Evolutionary conservation across 2,797 vertebrate genomes (phyloP).

Genomic region (Macropodus opercularis): DNA sequence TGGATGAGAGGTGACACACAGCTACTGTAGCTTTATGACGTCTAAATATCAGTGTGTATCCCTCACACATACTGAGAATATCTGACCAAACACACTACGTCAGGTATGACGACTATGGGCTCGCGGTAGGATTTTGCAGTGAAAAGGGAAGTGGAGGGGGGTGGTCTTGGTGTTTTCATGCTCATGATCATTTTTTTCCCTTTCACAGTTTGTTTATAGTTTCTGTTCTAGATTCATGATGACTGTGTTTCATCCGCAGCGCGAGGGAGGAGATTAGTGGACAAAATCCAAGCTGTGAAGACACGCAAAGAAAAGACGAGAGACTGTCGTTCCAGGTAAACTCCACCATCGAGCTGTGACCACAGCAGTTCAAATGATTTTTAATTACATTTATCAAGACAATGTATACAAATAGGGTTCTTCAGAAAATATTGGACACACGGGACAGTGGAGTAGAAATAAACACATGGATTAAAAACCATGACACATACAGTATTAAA

Average conservation of each 20-base stretch:
- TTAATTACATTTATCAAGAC: not conserved
- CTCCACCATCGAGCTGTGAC: not conserved
- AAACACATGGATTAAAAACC: slow-evolving; percentile 11
- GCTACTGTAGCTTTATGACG: no score
- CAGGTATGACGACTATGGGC: no score
- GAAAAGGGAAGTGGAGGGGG: no score
- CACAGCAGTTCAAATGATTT: not conserved
- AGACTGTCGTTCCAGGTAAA: slow-evolving; percentile 78
- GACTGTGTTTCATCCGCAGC: slow-evolving; percentile 55
- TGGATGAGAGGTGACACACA: no score
- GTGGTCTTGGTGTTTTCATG: not conserved
- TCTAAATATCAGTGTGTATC: no score
- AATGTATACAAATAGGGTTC: not conserved
- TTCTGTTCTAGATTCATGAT: not conserved
- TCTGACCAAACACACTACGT: no score
- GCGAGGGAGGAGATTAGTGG: slow-evolving; percentile 58
- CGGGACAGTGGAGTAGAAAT: not conserved
- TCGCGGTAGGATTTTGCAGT: no score
- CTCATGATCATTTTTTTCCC: not conserved
- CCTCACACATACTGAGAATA: no score
- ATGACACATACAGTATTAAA: slow-evolving; percentile 9
- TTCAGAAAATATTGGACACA: slow-evolving; percentile 1
- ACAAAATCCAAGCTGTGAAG: slow-evolving; percentile 66
- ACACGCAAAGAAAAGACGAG: slow-evolving; percentile 69
- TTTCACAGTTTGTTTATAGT: not conserved